phyloP scores from a whole-genome alignment of 1,140 invertebrate species.

The Lordiphosa collinella region DNA sequence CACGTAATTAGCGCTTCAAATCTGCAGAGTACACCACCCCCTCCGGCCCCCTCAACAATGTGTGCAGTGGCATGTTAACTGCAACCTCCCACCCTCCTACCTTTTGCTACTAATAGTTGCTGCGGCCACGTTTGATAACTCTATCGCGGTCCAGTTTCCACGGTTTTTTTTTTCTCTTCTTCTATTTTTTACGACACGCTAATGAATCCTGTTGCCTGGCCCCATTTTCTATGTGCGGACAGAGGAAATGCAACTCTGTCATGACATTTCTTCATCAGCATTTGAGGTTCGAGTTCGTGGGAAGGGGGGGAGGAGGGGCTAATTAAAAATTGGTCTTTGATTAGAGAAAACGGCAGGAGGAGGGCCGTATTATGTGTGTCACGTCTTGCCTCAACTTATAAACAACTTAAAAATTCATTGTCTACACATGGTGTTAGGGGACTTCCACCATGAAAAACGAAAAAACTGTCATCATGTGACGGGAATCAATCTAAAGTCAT shows the following conservation, averaged over 20 bases:
- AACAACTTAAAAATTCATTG: constrained; percentile 79
- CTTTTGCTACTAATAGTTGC: constrained; percentile 24
- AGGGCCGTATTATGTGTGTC: neutral
- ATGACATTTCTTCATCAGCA: constrained; percentile 73
- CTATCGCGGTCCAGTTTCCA: constrained; percentile 64
- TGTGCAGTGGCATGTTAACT: neutral
- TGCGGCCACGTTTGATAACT: constrained; percentile 70
- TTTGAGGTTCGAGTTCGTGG: constrained; percentile 35
- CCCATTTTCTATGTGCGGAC: constrained; percentile 23
- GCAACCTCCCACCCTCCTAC: neutral
- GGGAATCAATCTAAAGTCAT: constrained; percentile 80
- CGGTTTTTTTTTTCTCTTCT: constrained; percentile 39
- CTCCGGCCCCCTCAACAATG: neutral
- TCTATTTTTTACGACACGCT: constrained; percentile 29
- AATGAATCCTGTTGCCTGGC: constrained; percentile 48
- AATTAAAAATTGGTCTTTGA: constrained; percentile 72
- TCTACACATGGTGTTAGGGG: constrained; percentile 62
- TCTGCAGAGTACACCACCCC: constrained; percentile 25
- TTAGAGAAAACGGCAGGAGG: constrained; percentile 43
- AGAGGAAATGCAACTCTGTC: constrained; percentile 63
- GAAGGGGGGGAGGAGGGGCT: too few relatives aligned
- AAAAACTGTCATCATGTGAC: constrained; percentile 79
- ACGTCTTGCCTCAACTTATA: constrained; percentile 51
- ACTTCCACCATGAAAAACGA: constrained; percentile 61
- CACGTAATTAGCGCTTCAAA: constrained; percentile 76